Evolutionary conservation across 2,888 invertebrate genomes (phyloP), one percentile per base, ranked within the genome.

Genomic region (Synergus umbraculus): DNA sequence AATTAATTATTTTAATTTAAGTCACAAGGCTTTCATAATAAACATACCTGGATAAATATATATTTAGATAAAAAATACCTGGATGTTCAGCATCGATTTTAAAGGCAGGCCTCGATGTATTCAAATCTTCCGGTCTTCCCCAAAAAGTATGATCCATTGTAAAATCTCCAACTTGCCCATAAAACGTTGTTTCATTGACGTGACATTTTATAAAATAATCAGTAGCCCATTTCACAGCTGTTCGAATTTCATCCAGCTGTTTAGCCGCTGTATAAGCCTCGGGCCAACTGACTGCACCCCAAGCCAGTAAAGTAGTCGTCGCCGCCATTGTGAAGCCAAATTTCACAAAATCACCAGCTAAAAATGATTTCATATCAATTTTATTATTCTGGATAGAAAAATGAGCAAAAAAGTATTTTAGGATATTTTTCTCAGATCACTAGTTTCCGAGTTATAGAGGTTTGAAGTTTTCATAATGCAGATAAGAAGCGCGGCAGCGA

Each of bases 51-150:
- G 22, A 22, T 22, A 22, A 22, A 22, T 22, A 22, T 22, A 22
- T 22, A 22, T 22, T 22, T 22, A 22, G 22, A 22, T n/a, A 13
- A 18, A 18, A n/a, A 69, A 66, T 85, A 93, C 93, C 94, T 80
- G 94, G 94, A 86, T 93, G 93, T 44, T 93, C 89, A 13, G 92
- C 87, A 81, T 94, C 93, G 76, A 95, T 93, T 88, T 94, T 94
- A 87, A 93, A 94, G 5, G 94, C 93, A 2, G 95, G 94, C 80
- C 95, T 91, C 1, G 92, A 91, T 90, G 93, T 94, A 79, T 93
- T 94, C 89, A 94, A 92, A 69, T 95, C 94, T 88, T 95, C 95
- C 4, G 95, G 94, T 76, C 95, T 91, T 2, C 94, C 94, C 95
- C 95, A 95, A 87, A 92, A 94, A 0, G 91, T 89, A 85, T 95